Percentiles rank a stretch among this genome's conserved stretches.
phyloP scores from a whole-genome alignment of 2,113 vertebrate genomes.

The Poicephalus gulielmi region DNA sequence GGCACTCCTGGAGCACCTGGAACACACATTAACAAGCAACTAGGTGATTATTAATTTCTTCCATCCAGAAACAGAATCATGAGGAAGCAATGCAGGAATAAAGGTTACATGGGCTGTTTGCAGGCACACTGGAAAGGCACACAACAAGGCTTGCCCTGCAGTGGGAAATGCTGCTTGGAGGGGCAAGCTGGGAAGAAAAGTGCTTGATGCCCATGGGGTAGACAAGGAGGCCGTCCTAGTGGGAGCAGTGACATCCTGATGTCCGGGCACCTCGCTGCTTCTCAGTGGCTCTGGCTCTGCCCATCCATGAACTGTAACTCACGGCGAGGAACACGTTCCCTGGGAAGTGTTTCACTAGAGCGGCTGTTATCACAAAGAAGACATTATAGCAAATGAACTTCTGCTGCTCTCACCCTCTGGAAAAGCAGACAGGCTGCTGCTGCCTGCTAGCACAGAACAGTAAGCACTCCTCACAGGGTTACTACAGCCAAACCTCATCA shows the following conservation, averaged over 20 bases:
- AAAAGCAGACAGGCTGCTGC: not conserved
- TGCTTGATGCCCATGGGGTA: rapidly evolving
- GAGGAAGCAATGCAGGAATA: not conserved
- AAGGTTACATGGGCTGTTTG: not conserved
- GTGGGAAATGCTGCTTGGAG: not conserved
- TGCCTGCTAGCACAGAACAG: not conserved
- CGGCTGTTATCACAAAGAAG: not conserved
- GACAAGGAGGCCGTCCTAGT: rapidly evolving
- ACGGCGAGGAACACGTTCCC: rapidly evolving
- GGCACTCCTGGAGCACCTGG: not conserved
- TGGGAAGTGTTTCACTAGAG: not conserved
- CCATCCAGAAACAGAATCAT: constrained; percentile 6
- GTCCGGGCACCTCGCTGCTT: not conserved
- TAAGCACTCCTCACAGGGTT: not conserved
- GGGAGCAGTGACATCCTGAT: not conserved
- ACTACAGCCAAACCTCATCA: not conserved
- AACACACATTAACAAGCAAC: not conserved
- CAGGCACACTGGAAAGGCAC: not conserved
- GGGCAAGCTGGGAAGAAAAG: not conserved
- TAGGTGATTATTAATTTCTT: constrained; percentile 58
- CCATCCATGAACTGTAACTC: not conserved
- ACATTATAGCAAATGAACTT: not conserved
- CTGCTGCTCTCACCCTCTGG: not conserved
- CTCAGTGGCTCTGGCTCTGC: not conserved
- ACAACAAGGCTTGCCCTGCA: not conserved